Evolutionary conservation across 2,888 invertebrate genomes (phyloP).

Genomic region (Dendrolimus pini): DNA sequence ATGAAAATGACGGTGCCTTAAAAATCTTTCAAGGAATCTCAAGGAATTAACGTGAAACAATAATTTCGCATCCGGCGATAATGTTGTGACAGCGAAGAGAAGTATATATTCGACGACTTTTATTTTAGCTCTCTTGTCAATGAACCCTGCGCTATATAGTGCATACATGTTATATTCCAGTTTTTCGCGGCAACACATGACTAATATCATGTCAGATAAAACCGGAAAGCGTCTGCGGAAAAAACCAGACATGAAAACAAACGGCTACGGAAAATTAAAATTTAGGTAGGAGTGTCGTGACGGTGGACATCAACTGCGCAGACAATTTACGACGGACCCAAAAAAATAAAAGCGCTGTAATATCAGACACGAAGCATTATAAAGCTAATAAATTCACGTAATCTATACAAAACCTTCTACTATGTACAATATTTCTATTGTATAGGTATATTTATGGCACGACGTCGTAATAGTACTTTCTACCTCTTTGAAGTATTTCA

Average conservation of each 20-base stretch:
- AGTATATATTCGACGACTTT: slow-evolving; percentile 21
- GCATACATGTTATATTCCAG: slow-evolving; percentile 9
- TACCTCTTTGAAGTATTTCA: too few species aligned
- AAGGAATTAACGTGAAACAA: not conserved
- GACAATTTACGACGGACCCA: slow-evolving; percentile 6
- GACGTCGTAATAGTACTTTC: too few species aligned
- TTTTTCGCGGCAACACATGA: slow-evolving; percentile 9
- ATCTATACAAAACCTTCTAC: too few species aligned
- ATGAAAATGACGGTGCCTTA: slow-evolving; percentile 1
- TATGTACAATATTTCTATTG: too few species aligned
- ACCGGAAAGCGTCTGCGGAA: slow-evolving; percentile 1
- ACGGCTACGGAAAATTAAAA: not conserved
- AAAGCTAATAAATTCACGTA: too few species aligned
- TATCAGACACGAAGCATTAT: not conserved
- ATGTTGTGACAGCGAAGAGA: slow-evolving; percentile 1
- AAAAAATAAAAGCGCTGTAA: not conserved
- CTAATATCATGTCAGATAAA: slow-evolving; percentile 3
- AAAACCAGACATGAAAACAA: slow-evolving; percentile 3
- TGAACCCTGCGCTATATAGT: slow-evolving; percentile 22
- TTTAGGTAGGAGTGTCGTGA: not conserved
- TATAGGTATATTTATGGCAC: too few species aligned
- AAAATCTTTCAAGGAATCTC: not conserved
- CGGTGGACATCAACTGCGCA: not conserved
- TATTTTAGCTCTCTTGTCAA: slow-evolving; percentile 47
- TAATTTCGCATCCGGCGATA: slow-evolving; percentile 2